Percentiles rank a stretch among this genome's conserved stretches.
Conservation (phyloP, 2,113 vertebrate genomes). For the Dromas ardeola region DNA sequence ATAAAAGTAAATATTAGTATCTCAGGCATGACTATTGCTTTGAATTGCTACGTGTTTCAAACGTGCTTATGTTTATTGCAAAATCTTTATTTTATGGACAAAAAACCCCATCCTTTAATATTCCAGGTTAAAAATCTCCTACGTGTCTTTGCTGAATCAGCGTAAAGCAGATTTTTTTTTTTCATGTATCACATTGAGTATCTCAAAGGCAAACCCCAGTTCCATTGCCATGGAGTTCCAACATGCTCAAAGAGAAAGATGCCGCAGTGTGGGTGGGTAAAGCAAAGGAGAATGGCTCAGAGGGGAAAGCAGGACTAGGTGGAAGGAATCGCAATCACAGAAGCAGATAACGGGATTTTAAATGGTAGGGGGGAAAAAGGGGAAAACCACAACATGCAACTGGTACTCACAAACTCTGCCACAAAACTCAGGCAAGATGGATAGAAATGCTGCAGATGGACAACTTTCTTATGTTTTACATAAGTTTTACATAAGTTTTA, state of each 20-base stretch:
- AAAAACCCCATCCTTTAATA: background rate
- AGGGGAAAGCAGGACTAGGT: background rate
- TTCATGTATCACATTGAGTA: background rate
- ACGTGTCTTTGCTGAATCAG: background rate
- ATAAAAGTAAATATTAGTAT: background rate
- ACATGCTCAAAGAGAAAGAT: background rate
- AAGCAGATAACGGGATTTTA: background rate
- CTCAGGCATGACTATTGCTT: background rate
- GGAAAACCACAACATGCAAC: background rate
- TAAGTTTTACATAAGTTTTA: too few species aligned
- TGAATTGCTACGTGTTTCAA: background rate
- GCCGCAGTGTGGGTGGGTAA: background rate
- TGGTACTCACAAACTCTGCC: too few species aligned
- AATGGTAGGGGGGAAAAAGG: rapidly evolving
- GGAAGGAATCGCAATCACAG: background rate
- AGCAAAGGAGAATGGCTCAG: background rate
- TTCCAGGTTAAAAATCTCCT: background rate
- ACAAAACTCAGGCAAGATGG: background rate
- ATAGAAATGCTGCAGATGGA: background rate
- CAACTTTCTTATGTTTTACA: background rate
- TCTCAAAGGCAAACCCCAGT: background rate
- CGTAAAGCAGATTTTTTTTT: background rate
- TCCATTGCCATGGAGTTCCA: background rate
- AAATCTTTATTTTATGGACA: background rate
- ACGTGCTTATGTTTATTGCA: background rate